A percentile compares a stretch with the other conserved stretches of the same genome.
These are phyloP conservation scores for Grantiella picta DNA, from an alignment of 2,113 vertebrate species.

Conservation along the genomic window DNA sequence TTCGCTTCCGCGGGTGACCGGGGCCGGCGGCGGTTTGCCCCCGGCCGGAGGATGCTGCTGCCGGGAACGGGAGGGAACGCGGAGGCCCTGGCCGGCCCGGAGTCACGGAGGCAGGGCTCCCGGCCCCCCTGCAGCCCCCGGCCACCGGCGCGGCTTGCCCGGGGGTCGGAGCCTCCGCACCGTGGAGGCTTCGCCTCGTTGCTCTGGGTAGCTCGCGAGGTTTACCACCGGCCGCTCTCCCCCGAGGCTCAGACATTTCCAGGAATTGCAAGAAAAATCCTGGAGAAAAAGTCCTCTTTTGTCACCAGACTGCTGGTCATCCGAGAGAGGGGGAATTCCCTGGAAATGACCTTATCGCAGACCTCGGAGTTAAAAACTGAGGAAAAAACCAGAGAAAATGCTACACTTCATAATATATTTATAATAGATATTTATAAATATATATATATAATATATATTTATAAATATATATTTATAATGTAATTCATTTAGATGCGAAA, in stretches of 20 bases:
- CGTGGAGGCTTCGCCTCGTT: rapidly evolving
- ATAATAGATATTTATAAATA: too few species aligned
- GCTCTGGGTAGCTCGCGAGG: neutral
- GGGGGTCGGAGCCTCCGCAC: neutral
- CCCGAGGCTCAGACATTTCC: neutral
- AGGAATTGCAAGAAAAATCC: neutral
- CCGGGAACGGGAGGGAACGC: neutral
- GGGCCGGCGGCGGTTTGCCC: neutral
- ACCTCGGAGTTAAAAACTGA: neutral
- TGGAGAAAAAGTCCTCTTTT: neutral
- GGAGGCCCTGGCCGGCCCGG: neutral
- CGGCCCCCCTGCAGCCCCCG: neutral
- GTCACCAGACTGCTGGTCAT: neutral
- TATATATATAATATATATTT: too few species aligned
- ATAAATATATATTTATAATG: too few species aligned
- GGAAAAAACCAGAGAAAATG: neutral
- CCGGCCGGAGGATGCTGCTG: neutral
- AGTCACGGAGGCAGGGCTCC: neutral
- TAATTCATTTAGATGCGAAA: neutral
- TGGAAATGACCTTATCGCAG: neutral
- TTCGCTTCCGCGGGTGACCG: neutral
- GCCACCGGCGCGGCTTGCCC: neutral
- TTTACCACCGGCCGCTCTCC: neutral
- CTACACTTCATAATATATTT: rapidly evolving
- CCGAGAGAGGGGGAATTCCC: neutral